Base-by-base conservation (phyloP, 2,888 invertebrate genomes). In the Drosophila limbata region DNA sequence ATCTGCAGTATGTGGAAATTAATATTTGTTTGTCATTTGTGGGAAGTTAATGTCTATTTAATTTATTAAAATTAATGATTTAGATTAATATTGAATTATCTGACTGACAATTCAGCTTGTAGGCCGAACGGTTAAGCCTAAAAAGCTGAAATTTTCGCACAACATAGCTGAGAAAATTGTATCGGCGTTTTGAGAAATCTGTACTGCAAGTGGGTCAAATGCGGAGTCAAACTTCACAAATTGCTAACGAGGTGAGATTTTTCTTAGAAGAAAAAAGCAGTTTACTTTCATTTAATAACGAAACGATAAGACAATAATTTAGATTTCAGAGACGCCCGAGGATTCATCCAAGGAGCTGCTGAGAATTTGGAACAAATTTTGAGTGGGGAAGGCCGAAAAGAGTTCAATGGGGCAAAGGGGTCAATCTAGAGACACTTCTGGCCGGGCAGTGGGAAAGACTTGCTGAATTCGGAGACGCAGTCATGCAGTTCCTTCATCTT, bases 381-480 rank as follows among this genome's bases (percentile, higher is more conserved):
- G 33, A 40, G 17, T 25, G 13, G 3, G 33, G 9, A 10, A 25
- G 15, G 8, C 25, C 13, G 31, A 25, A 52, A 5, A 15, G 17
- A 35, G 47, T n/a, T 47, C 6, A 19, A 35, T 5, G 4, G 50
- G 13, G 13, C 4, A 21, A 9, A 5, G 10, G 28, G 4, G 4
- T 40, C 5, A 39, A 17, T 53, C 48, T 86, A 89, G 8, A 88
- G 62, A 10, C 44, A 66, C 28, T 79, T 76, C 13, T 83, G 94
- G 1, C 98, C 98, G 15, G 99, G 98, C 87, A 99, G 92, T 2
- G 96, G 95, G 93, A 98, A 99, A 73, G 94, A 91, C 56, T 92
- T 92, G 73, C 98, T 96, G 93, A 96, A 99, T 15, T 92, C 92
- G 92, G 97, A 96, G 9, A 99, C 95, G 90, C 96, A 94, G 5